Percentiles rank a stretch among this genome's conserved stretches.
These are phyloP conservation scores for Chrysomallon squamiferum DNA, from an alignment of 1,140 invertebrate species.

Conservation along the genomic window DNA sequence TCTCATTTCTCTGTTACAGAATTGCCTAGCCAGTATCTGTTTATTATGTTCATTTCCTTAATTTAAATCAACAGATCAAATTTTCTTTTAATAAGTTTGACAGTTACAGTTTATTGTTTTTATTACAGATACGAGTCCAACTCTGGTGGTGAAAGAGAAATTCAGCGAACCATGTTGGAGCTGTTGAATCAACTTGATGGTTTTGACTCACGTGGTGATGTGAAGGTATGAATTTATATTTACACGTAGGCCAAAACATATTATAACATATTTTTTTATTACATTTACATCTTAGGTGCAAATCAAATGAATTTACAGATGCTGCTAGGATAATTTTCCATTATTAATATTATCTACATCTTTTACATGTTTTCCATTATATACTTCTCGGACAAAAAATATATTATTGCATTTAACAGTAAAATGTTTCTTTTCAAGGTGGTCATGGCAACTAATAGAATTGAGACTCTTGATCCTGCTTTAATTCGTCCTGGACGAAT, in stretches of 20 bases:
- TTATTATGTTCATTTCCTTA: too few species aligned
- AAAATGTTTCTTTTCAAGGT: conserved; percentile 70
- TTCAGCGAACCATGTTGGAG: conserved; percentile 99
- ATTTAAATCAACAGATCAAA: too few species aligned
- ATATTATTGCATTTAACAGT: too few species aligned
- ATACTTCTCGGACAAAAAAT: too few species aligned
- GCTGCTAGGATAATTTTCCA: not conserved
- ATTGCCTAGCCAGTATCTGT: too few species aligned
- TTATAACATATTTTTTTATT: too few species aligned
- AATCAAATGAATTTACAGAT: not conserved
- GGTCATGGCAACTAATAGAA: conserved; percentile 99
- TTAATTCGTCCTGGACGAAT: conserved; percentile 98
- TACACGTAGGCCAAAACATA: too few species aligned
- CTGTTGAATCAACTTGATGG: conserved; percentile 98
- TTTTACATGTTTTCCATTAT: too few species aligned
- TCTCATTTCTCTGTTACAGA: too few species aligned
- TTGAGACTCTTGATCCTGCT: conserved; percentile 98
- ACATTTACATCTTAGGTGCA: not conserved
- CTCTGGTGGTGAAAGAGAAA: conserved; percentile 98
- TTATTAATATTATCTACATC: not conserved
- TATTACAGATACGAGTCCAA: conserved; percentile 89
- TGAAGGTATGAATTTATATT: conserved; percentile 86
- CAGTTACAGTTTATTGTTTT: too few species aligned
- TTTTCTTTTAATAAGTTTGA: too few species aligned
- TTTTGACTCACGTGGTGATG: conserved; percentile 95